These are phyloP conservation scores for Ormyrus nitidulus DNA, from an alignment of 2,888 invertebrate species.

Conservation along the genomic window DNA sequence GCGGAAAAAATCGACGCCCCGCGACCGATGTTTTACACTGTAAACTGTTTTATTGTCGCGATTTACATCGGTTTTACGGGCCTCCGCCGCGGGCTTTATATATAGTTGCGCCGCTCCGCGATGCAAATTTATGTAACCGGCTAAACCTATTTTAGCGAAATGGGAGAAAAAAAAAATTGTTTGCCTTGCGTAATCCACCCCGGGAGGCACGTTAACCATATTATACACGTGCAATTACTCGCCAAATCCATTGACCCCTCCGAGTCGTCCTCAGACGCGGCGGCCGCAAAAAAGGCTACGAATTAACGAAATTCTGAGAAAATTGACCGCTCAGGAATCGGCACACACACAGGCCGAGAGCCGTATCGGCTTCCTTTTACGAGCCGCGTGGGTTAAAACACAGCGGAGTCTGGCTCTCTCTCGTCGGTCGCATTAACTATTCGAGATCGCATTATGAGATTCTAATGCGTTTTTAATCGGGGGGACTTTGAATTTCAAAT, in stretches of 20 bases:
- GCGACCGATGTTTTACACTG: too few species aligned
- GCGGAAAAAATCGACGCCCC: too few species aligned
- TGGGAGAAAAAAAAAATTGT: too few species aligned
- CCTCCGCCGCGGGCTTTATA: background rate
- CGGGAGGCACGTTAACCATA: too few species aligned
- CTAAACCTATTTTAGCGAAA: too few species aligned
- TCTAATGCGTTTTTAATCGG: constrained; percentile 74
- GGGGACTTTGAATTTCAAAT: constrained; percentile 72
- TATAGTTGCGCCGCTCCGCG: too few species aligned
- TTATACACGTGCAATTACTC: too few species aligned
- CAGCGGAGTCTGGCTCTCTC: background rate
- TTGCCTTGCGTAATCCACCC: too few species aligned
- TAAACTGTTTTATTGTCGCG: too few species aligned
- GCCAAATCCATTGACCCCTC: background rate
- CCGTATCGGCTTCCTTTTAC: constrained; percentile 21
- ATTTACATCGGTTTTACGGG: background rate
- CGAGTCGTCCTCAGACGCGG: background rate
- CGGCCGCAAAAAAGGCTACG: background rate
- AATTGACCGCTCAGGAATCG: constrained; percentile 25
- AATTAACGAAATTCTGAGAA: constrained; percentile 37
- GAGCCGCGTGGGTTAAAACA: background rate
- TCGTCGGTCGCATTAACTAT: constrained; percentile 50
- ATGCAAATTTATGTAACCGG: too few species aligned
- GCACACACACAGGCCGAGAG: constrained; percentile 7
- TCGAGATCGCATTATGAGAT: constrained; percentile 62